Evolutionary conservation across 2,888 invertebrate species (phyloP).

Genomic region (Desoria tigrina): DNA sequence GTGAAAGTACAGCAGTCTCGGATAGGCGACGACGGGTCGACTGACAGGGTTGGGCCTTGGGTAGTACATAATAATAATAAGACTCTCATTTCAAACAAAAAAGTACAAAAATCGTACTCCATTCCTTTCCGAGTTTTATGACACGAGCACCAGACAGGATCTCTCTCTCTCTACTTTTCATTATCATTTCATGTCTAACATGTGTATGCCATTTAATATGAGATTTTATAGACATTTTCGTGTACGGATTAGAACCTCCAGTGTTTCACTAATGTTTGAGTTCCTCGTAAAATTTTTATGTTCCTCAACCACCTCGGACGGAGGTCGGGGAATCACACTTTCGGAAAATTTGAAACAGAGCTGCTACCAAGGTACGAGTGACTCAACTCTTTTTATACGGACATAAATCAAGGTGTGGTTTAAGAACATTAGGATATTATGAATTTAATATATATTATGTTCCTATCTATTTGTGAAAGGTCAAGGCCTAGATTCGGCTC

Average conservation of each 20-base stretch:
- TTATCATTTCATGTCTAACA: slow-evolving; percentile 17
- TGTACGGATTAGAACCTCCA: slow-evolving; percentile 7
- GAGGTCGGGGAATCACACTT: background rate
- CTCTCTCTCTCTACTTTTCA: slow-evolving; percentile 10
- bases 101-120: slow-evolving; percentile 1
- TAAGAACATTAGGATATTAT: no score
- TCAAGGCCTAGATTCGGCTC: no score
- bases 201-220: slow-evolving; percentile 17
- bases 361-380: background rate
- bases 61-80: background rate
- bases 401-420: no score
- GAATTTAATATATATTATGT: no score
- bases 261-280: slow-evolving; percentile 16
- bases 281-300: slow-evolving; percentile 45
- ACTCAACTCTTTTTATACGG: background rate
- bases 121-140: slow-evolving; percentile 8
- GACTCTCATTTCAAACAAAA: background rate
- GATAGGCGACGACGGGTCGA: no score
- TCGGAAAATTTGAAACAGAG: slow-evolving; percentile 6
- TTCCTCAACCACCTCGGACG: background rate
- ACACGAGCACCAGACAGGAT: background rate
- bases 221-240: slow-evolving; percentile 14
- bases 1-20: no score
- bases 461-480: no score
- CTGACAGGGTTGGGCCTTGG: no score